Evolutionary conservation across 2,888 invertebrate species (phyloP).

Genomic region (Aspidiotus destructor): DNA sequence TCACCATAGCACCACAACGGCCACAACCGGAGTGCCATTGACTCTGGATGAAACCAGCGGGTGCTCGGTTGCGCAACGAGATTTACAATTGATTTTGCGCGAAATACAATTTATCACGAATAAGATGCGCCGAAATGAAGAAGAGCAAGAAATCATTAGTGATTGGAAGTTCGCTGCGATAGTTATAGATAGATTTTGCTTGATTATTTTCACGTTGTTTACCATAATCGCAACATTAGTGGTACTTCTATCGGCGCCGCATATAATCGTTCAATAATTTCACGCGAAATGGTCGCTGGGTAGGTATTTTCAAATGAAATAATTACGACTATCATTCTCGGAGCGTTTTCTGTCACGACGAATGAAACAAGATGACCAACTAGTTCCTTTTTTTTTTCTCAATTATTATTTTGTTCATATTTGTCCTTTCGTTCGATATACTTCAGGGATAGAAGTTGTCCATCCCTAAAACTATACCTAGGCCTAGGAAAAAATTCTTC

Average conservation of each 20-base stretch:
- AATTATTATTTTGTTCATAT: not conserved
- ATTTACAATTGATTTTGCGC: constrained; percentile 74
- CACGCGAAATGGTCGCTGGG: not conserved
- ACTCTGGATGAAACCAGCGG: constrained; percentile 11
- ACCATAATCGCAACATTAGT: constrained; percentile 87
- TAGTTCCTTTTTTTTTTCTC: not conserved
- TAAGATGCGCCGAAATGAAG: constrained; percentile 88
- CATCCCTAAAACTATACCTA: no score
- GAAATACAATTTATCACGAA: constrained; percentile 91
- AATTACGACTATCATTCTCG: not conserved
- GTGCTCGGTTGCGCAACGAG: constrained; percentile 54
- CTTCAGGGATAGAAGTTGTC: no score
- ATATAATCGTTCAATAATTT: constrained; percentile 80
- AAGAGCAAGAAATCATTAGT: constrained; percentile 82
- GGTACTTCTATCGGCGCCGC: constrained; percentile 82
- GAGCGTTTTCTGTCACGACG: no score
- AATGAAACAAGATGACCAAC: no score
- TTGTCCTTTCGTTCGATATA: not conserved
- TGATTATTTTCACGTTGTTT: constrained; percentile 90
- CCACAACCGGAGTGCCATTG: not conserved
- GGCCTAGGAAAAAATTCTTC: no score
- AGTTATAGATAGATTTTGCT: constrained; percentile 95
- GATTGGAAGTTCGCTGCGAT: constrained; percentile 98
- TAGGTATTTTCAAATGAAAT: not conserved
- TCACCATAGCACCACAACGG: constrained; percentile 3